Base-by-base conservation (phyloP, 1,140 invertebrate genomes). In the Nasonia longicornis region DNA sequence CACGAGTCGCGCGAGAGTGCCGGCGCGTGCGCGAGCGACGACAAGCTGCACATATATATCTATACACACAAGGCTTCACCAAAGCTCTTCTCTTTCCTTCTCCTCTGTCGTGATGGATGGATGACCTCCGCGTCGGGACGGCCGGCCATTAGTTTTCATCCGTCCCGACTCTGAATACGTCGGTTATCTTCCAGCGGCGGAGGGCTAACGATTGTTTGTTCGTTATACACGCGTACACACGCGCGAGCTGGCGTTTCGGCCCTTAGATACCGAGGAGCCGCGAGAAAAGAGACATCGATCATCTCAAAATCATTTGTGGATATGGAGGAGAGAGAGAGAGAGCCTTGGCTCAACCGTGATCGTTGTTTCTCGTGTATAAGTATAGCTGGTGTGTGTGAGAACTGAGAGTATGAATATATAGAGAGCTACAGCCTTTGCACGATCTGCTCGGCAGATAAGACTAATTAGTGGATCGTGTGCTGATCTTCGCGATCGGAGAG, bases 161-260 rank as follows among this genome's bases (percentile, higher is more conserved):
- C 48, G 64, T 26, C 52, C 29, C 10, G 20, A 14, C 63, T 8
- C 22, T 58, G 52, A 58, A 58, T 58, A 58, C 52, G 52, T 29
- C 48, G 14, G 8, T 66, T 26, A 26, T 38, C 66, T 58, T 58
- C 69, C 63, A 22, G 35, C 7, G 0, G n/a, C n/a, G 11, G 2
- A 66, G 67, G 58, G 38, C 81, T 73, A 81, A 73, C 76, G 76
- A 82, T 82, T 79, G 72, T 82, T 77, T 73, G 76, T 72, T 74
- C 58, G 48, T 45, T 42, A 66, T 14, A 26, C 26, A 26, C 26
- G 26, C 26, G 26, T 42, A n/a, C 20, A 26, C 64, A 22, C 42
- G 35, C 11, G n/a, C n/a, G n/a, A 1, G 22, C n/a, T 14, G 20
- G 45, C 8, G 31, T 22, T 29, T 74, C 72, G 29, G 11, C 10